Conservation (phyloP, 2,113 vertebrate species). For the Callionymus lyra region DNA sequence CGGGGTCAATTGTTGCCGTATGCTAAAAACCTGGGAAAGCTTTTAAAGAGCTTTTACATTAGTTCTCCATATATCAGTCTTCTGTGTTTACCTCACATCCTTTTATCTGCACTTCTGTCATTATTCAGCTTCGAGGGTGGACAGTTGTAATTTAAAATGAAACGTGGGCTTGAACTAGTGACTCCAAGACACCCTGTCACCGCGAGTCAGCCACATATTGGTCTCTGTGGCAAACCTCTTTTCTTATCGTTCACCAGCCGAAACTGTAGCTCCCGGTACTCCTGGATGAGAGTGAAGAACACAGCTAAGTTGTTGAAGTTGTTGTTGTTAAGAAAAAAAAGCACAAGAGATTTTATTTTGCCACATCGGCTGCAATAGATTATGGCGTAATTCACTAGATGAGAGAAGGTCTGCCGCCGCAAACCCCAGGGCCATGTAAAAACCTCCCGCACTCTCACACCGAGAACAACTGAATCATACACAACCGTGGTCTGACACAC, state of each 20-base stretch:
- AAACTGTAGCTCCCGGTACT: background rate
- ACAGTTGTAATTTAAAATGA: constrained; percentile 44
- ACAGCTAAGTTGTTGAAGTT: no score
- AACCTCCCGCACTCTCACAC: constrained; percentile 41
- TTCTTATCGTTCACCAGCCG: constrained; percentile 2
- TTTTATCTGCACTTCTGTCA: constrained; percentile 20
- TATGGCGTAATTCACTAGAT: constrained; percentile 41
- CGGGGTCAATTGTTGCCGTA: constrained; percentile 23
- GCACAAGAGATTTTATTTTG: constrained; percentile 1
- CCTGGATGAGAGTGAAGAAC: no score
- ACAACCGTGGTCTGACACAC: constrained; percentile 7
- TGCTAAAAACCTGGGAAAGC: constrained; percentile 8
- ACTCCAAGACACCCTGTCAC: constrained; percentile 50
- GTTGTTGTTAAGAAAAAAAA: no score
- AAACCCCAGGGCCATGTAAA: constrained; percentile 38
- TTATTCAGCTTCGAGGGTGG: constrained; percentile 22
- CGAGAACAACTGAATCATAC: constrained; percentile 21
- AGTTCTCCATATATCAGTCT: constrained; percentile 9
- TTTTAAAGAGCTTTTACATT: constrained; percentile 8
- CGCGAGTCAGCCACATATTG: constrained; percentile 39
- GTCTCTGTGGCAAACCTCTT: constrained; percentile 43
- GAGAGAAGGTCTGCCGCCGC: constrained; percentile 38
- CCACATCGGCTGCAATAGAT: constrained; percentile 45
- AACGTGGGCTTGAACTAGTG: constrained; percentile 1
- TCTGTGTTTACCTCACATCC: background rate